Evolutionary conservation across 2,888 invertebrate genomes (phyloP).

Genomic region (Stenodema calcarata): DNA sequence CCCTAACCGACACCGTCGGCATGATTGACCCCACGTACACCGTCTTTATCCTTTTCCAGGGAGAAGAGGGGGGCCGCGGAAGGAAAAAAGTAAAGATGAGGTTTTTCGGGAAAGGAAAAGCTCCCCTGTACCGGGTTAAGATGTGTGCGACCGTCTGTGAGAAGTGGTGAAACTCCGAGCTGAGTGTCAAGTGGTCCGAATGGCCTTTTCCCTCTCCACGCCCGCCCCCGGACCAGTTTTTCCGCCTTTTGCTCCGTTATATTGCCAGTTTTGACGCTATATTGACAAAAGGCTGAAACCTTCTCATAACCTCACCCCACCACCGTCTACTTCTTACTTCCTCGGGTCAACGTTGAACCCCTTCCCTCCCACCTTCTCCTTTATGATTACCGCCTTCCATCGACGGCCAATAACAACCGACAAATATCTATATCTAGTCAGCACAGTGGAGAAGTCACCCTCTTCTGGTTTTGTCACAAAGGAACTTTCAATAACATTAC

Average conservation of each 20-base stretch:
- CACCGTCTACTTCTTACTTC: background rate
- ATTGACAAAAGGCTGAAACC: slow-evolving; percentile 51
- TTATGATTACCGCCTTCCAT: slow-evolving; percentile 27
- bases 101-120: background rate
- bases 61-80: background rate
- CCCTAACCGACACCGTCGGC: background rate
- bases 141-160: slow-evolving; percentile 37
- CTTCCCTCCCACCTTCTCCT: background rate
- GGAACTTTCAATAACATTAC: slow-evolving; percentile 43
- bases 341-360: slow-evolving; percentile 4
- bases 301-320: slow-evolving; percentile 31
- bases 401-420: slow-evolving; percentile 50
- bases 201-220: slow-evolving; percentile 5
- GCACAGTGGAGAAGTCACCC: background rate
- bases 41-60: background rate
- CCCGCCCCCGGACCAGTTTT: background rate
- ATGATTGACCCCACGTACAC: slow-evolving; percentile 38
- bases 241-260: slow-evolving; percentile 38
- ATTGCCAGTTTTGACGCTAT: slow-evolving; percentile 51
- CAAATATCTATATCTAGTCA: slow-evolving; percentile 53
- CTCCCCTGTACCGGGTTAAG: background rate
- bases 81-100: background rate
- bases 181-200: slow-evolving; percentile 50
- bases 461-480: slow-evolving; percentile 9
- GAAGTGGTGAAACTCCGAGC: slow-evolving; percentile 36